Base-by-base conservation (phyloP, 2,888 invertebrate genomes). In the Vandiemenella viatica region DNA sequence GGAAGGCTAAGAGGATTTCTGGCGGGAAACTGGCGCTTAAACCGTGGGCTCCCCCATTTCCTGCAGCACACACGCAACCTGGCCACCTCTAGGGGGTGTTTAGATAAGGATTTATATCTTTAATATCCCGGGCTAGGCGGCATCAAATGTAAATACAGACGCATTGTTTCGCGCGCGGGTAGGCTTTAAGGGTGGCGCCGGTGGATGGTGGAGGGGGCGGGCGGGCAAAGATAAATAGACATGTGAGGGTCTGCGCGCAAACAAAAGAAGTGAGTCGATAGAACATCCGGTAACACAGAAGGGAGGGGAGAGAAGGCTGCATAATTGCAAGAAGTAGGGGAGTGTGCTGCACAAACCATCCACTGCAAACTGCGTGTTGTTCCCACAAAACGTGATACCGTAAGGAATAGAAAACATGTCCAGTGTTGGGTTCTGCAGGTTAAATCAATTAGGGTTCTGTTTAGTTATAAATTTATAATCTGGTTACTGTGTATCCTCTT, bases 21-120 rank as follows among this genome's bases (percentile, higher is more conserved):
- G 32, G 13, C 32, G n/a, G n/a, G n/a, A n/a, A n/a, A n/a, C n/a
- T n/a, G n/a, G n/a, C n/a, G n/a, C n/a, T n/a, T n/a, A n/a, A n/a
- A n/a, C n/a, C n/a, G n/a, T n/a, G n/a, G n/a, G n/a, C 32, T 32
- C 32, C n/a, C 32, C 32, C n/a, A 13, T 10, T n/a, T 32, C n/a
- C 32, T 32, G 32, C n/a, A n/a, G 13, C n/a, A 10, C 4, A 32
- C 32, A 32, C 13, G 13, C 10, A n/a, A 32, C 32, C 13, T 32
- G 32, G 32, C 13, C 32, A 32, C 32, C 32, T 32, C 32, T 32
- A 32, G 32, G 32, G 32, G 32, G 32, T 32, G 50, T 53, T 50
- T 50, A 51, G 53, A 53, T 53, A 53, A 53, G 53, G 53, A 53
- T 53, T 53, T 53, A 53, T 53, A 51, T 47, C 49, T 50, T 53